phyloP scores from a whole-genome alignment of 2,888 invertebrate species.

The Volucella inanis region DNA sequence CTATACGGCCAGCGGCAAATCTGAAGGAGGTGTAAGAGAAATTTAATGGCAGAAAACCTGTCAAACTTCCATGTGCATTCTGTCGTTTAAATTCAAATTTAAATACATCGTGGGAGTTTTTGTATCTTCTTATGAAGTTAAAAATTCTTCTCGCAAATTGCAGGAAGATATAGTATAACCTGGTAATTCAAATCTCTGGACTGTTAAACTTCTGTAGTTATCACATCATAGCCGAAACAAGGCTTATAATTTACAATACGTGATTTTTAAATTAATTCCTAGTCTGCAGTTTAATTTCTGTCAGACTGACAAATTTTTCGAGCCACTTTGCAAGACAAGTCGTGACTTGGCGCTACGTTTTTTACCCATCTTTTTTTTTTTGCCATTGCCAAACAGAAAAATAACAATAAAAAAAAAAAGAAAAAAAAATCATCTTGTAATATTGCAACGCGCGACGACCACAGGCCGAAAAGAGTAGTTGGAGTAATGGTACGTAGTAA shows the following conservation, averaged over 20 bases:
- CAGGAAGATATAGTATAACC: neutral
- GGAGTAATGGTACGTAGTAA: conserved; percentile 67
- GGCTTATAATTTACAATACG: conserved; percentile 51
- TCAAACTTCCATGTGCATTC: conserved; percentile 53
- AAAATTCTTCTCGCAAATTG: conserved; percentile 2
- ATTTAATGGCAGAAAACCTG: conserved; percentile 48
- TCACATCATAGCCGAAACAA: conserved; percentile 66
- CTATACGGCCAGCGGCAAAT: conserved; percentile 27
- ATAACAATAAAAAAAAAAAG: neutral
- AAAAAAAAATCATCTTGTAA: conserved; percentile 24
- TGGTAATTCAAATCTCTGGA: conserved; percentile 57
- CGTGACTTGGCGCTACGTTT: conserved; percentile 78
- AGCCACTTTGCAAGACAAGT: conserved; percentile 69
- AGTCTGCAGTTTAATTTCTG: conserved; percentile 64
- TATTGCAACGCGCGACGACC: conserved; percentile 49
- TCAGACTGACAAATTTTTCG: conserved; percentile 70
- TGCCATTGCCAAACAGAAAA: conserved; percentile 27
- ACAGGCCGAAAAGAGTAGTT: conserved; percentile 59
- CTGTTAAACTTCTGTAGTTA: conserved; percentile 60
- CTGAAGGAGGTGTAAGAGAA: conserved; percentile 36
- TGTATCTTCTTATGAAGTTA: conserved; percentile 17
- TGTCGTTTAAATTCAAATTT: conserved; percentile 29
- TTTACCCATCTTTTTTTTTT: conserved; percentile 24
- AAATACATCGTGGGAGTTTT: conserved; percentile 55
- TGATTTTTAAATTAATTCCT: conserved; percentile 55